Conservation (phyloP, 1,140 invertebrate genomes). For the Drosophila sechellia region DNA sequence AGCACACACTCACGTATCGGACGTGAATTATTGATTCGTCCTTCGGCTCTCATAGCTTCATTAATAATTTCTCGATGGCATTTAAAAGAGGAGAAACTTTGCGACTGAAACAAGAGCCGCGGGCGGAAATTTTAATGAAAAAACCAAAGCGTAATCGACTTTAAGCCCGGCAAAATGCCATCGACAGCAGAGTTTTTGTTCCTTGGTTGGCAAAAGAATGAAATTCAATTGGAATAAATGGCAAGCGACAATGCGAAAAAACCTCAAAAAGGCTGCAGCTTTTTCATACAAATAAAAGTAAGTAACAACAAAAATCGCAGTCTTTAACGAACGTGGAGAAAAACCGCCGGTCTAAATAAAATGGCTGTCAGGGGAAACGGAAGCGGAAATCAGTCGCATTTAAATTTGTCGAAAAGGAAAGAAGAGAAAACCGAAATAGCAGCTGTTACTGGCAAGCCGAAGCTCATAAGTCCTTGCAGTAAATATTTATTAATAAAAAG, state of each 20-base stretch:
- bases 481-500: too few relatives aligned
- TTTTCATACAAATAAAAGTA: slow-evolving; percentile 18
- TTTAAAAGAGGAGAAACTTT: slow-evolving; percentile 28
- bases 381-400: slow-evolving; percentile 68
- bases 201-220: slow-evolving; percentile 14
- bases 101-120: slow-evolving; percentile 24
- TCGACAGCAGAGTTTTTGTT: slow-evolving; percentile 12
- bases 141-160: slow-evolving; percentile 25
- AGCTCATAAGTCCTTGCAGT: too few relatives aligned
- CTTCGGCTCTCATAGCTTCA: slow-evolving; percentile 64
- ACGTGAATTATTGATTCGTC: slow-evolving; percentile 70
- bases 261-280: slow-evolving; percentile 9
- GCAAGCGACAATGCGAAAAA: slow-evolving; percentile 4
- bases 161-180: slow-evolving; percentile 34
- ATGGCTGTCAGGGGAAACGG: slow-evolving; percentile 55
- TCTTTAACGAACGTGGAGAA: slow-evolving; percentile 15
- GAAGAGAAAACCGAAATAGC: background rate
- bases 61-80: slow-evolving; percentile 63
- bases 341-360: slow-evolving; percentile 44
- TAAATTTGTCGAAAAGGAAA: slow-evolving; percentile 50
- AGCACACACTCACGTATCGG: slow-evolving; percentile 21
- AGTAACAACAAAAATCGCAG: slow-evolving; percentile 27
- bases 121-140: slow-evolving; percentile 42
- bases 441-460: too few relatives aligned
- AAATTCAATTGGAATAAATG: slow-evolving; percentile 45